Evolutionary conservation across 2,797 vertebrate genomes (phyloP), one percentile per base, ranked within the genome.

Genomic region (Eremophila alpestris): DNA sequence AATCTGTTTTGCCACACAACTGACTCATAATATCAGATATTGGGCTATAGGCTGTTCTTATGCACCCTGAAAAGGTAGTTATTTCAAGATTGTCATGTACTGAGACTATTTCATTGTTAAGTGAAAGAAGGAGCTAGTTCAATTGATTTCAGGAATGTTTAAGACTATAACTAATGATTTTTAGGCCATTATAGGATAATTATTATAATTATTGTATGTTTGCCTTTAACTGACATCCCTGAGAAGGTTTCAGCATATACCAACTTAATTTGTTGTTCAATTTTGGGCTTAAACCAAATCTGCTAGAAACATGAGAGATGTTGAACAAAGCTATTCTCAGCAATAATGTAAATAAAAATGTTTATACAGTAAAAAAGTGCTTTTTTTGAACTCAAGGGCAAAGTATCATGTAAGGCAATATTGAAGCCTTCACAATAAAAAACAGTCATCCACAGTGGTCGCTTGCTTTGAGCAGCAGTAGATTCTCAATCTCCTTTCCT

Each of bases 191-290:
- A 58, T 15, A 93, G 46, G 21, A 15, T 32, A 29, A 63, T 67
- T 90, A 36, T 74, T 90, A 38, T 38, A 10, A 38, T 38, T 38
- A 38, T 38, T 38, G 5, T 55, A 15, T 16, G 5, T 76, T 87
- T 49, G 23, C 13, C 67, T 77, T 87, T 97, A 95, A 92, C 38
- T 92, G 73, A 91, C 78, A 94, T 76, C 17, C 43, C 56, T 12
- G 11, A 94, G 38, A 69, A 93, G 90, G 12, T 62, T 48, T 95
- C 85, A 87, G 38, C 32, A 93, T 21, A 74, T 43, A 51, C 10
- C 30, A 75, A 70, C 7, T 13, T 85, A 70, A 87, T 83, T 95
- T 91, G 21, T 92, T 95, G 96, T 95, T 96, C 96, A 93, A 90
- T 92, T 94, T 84, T 94, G 52, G 56, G 67, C 90, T 95, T 93